Percentiles rank a stretch among this genome's conserved stretches.
Evolutionary conservation across 2,797 vertebrate genomes (phyloP).

Genomic region (Todus mexicanus): DNA sequence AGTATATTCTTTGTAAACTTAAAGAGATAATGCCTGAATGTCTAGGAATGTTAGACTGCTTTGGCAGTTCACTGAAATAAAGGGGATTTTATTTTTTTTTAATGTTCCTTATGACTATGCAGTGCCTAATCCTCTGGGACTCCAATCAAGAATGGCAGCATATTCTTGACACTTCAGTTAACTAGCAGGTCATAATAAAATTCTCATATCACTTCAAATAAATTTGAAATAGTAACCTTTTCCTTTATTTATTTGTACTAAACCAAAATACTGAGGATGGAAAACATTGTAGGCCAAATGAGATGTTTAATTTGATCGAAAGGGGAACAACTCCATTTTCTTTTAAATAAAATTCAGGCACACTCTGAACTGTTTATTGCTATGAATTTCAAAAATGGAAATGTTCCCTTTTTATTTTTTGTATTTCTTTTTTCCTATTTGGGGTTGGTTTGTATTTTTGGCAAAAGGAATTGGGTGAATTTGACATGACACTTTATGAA

Average conservation of each 20-base stretch:
- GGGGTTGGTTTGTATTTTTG: constrained; percentile 38
- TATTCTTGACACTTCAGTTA: background rate
- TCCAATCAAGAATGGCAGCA: background rate
- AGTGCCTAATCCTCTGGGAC: background rate
- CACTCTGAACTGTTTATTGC: background rate
- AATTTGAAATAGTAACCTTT: background rate
- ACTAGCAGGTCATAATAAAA: background rate
- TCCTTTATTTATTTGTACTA: background rate
- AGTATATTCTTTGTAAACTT: background rate
- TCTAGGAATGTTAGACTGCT: background rate
- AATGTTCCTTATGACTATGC: background rate
- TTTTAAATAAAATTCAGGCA: background rate
- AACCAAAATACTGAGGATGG: background rate
- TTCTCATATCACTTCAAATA: background rate
- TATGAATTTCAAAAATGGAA: background rate
- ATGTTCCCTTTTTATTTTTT: background rate
- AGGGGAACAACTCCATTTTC: background rate
- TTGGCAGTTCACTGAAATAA: background rate
- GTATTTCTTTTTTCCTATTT: background rate
- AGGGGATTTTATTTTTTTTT: background rate
- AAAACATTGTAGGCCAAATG: background rate
- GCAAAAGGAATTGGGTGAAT: background rate
- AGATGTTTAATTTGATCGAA: background rate
- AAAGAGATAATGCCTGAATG: background rate
- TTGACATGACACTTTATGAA: constrained; percentile 47